A percentile compares a stretch with the other conserved stretches of the same genome.
phyloP scores from a whole-genome alignment of 2,888 invertebrate genomes.

The Serripes groenlandicus region DNA sequence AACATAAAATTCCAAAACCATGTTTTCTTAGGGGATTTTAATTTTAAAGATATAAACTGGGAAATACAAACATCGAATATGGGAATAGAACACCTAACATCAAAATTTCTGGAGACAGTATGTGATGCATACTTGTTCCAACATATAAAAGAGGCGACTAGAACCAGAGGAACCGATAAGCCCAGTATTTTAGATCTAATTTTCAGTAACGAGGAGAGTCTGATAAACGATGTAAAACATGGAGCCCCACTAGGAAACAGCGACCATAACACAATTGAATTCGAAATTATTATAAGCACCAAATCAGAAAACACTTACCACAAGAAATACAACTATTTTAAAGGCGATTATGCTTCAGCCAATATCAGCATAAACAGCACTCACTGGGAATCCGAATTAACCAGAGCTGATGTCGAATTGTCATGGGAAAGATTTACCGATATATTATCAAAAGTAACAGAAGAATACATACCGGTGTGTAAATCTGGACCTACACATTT shows the following conservation, averaged over 20 bases:
- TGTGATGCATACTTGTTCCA: neutral
- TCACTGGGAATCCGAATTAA: neutral
- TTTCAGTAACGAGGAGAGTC: conserved; percentile 1
- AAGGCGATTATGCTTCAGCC: conserved; percentile 2
- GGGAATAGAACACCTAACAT: neutral
- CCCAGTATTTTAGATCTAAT: conserved; percentile 7
- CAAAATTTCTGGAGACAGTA: conserved; percentile 8
- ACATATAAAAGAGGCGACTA: conserved; percentile 1
- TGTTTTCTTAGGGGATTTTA: neutral
- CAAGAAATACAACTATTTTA: conserved; percentile 1
- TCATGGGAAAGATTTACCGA: conserved; percentile 11
- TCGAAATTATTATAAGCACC: no score
- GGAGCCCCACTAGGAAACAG: conserved; percentile 9
- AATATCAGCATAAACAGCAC: neutral
- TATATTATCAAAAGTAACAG: conserved; percentile 7
- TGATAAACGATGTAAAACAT: neutral
- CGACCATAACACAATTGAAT: conserved; percentile 6
- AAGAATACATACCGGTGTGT: conserved; percentile 16
- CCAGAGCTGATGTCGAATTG: neutral
- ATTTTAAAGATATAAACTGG: conserved; percentile 6
- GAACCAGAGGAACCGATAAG: neutral
- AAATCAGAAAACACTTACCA: no score
- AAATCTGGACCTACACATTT: neutral
- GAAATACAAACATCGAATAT: neutral
- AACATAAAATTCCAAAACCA: neutral